Base-by-base conservation (phyloP, 2,797 vertebrate genomes). In the Streptopelia turtur region DNA sequence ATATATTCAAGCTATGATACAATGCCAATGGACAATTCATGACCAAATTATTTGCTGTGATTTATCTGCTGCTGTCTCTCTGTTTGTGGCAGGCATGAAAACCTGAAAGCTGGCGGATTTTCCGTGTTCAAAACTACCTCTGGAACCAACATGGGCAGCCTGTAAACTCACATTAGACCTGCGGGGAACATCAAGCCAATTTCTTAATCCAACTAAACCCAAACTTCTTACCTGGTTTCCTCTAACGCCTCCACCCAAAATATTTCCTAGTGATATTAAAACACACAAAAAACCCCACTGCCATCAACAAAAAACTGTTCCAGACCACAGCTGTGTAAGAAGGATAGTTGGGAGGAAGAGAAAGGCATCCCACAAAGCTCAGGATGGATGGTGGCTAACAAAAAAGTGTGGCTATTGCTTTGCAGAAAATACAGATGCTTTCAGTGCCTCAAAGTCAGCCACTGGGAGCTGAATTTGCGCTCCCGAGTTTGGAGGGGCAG, bases 1-100 rank as follows among this genome's bases (percentile, higher is more conserved):
- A 96, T 92, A 86, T 61, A 95, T 95, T 95, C 93, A 87, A 92
- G 93, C 89, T 85, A 94, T 76, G 93, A 94, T 90, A 96, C 94
- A 95, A 96, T 78, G 89, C 93, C 94, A 91, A 30, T 35, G 72
- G 92, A 96, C 83, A 92, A 95, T 92, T 95, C 86, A 81, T 30
- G 90, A 83, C 75, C 94, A 79, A 95, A 96, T 90, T 89, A 94
- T 96, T 92, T 47, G 1, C 87, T 66, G 64, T 87, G 90, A 96
- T 95, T 95, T 95, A 95, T 95, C 89, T 96, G 83, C 90, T 2
- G 1, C 65, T 0, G 1, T 72, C 85, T 85, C 93, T 89, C 69
- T 30, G 81, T 80, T 66, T 74, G 68, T 74, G 81, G 93, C 80
- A 93, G 69, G 69, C 92, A 83, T 7, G 31, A 68, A 83, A n/a